Conservation (phyloP, 1,140 invertebrate species). For the Copidosoma floridanum region DNA sequence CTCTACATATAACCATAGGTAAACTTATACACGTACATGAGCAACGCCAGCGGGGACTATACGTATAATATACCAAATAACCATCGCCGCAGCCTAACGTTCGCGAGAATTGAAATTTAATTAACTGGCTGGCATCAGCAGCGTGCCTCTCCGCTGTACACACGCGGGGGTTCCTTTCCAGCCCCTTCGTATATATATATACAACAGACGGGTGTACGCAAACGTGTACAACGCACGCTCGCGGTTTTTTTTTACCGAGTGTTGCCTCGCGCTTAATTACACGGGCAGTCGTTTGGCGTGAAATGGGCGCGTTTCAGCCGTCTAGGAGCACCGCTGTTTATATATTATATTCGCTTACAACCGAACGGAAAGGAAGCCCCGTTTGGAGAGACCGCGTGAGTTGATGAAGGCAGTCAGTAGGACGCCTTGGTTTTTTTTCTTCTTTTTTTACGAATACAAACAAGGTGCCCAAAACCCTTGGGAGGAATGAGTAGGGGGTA, state of each 20-base stretch:
- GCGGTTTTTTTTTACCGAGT: neutral
- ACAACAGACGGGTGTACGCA: slow-evolving; percentile 16
- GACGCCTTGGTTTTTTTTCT: no score
- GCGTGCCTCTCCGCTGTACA: no score
- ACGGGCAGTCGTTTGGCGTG: neutral
- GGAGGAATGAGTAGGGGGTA: no score
- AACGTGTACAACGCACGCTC: slow-evolving; percentile 25
- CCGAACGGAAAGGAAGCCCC: no score
- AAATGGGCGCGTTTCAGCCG: neutral
- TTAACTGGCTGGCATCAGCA: slow-evolving; percentile 28
- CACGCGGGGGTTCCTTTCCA: neutral
- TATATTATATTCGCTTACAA: no score
- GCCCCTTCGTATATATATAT: neutral
- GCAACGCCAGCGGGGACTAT: neutral
- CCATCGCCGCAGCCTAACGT: neutral
- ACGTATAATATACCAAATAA: no score
- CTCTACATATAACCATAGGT: neutral
- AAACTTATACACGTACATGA: neutral
- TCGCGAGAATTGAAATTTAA: slow-evolving; percentile 38
- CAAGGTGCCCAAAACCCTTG: no score
- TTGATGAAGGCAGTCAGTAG: no score
- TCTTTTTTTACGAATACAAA: no score
- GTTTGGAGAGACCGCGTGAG: no score
- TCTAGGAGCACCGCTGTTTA: neutral
- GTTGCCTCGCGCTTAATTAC: slow-evolving; percentile 3